Evolutionary conservation across 1,140 invertebrate genomes (phyloP).

Genomic region (Drosophila mauritiana): DNA sequence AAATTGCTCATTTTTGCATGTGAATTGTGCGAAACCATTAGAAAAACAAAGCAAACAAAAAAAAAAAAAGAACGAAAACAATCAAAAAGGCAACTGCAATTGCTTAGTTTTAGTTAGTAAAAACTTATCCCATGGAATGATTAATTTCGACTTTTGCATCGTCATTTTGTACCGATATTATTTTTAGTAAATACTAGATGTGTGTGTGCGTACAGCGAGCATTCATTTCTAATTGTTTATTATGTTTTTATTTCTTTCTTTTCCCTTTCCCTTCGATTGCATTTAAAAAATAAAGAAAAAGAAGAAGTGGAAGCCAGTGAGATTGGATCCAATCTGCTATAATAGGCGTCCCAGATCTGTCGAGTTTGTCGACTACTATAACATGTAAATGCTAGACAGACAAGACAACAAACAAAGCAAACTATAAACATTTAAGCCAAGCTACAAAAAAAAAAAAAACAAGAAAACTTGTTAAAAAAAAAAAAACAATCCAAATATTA

Average conservation of each 20-base stretch:
- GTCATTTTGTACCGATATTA: slow-evolving; percentile 23
- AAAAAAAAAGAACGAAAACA: slow-evolving; percentile 17
- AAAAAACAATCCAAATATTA: slow-evolving; percentile 57
- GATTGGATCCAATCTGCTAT: slow-evolving; percentile 84
- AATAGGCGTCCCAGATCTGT: slow-evolving; percentile 77
- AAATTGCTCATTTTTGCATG: slow-evolving; percentile 23
- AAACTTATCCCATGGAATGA: slow-evolving; percentile 32
- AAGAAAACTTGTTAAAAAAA: slow-evolving; percentile 25
- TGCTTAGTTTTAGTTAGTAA: slow-evolving; percentile 41
- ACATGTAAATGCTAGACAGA: slow-evolving; percentile 67
- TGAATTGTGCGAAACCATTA: slow-evolving; percentile 33
- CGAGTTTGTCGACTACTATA: slow-evolving; percentile 83
- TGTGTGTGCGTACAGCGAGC: slow-evolving; percentile 51
- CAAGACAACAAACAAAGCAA: slow-evolving; percentile 20
- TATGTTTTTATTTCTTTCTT: slow-evolving; percentile 73
- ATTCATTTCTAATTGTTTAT: slow-evolving; percentile 76
- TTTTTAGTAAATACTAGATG: slow-evolving; percentile 21
- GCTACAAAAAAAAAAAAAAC: slow-evolving; percentile 50
- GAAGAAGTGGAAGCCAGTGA: slow-evolving; percentile 84
- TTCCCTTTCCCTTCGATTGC: slow-evolving; percentile 57
- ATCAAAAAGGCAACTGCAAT: slow-evolving; percentile 33
- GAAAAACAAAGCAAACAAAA: neutral
- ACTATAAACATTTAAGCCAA: slow-evolving; percentile 47
- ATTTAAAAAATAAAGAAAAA: slow-evolving; percentile 69
- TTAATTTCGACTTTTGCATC: slow-evolving; percentile 24